phyloP scores from a whole-genome alignment of 2,888 invertebrate species.

The Mimas tiliae region DNA sequence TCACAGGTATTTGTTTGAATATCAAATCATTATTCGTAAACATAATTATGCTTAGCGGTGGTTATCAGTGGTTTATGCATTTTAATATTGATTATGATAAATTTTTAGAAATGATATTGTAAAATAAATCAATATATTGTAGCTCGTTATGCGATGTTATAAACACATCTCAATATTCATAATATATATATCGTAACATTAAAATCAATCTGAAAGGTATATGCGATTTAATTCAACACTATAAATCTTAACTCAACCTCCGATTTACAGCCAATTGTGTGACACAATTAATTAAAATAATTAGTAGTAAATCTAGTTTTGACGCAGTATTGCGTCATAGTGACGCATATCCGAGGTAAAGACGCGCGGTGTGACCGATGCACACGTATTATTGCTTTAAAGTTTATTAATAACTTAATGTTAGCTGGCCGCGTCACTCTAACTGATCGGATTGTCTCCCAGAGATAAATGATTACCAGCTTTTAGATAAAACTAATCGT shows the following conservation, averaged over 20 bases:
- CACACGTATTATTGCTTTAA: slow-evolving; percentile 47
- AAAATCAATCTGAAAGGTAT: background rate
- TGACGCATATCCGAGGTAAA: slow-evolving; percentile 51
- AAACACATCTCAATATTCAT: too few relatives aligned
- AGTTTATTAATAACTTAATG: slow-evolving; percentile 54
- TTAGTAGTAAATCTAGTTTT: slow-evolving; percentile 30
- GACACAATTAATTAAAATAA: slow-evolving; percentile 25
- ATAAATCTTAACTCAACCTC: slow-evolving; percentile 20
- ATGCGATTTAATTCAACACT: slow-evolving; percentile 4
- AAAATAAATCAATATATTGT: too few relatives aligned
- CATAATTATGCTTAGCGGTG: too few relatives aligned
- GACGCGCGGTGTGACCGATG: slow-evolving; percentile 44
- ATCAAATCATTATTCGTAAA: too few relatives aligned
- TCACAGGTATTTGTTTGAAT: too few relatives aligned
- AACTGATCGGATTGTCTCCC: slow-evolving; percentile 63
- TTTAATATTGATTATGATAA: too few relatives aligned
- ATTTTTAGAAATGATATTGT: too few relatives aligned
- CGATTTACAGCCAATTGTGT: slow-evolving; percentile 24
- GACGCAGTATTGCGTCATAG: slow-evolving; percentile 48
- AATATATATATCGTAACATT: too few relatives aligned
- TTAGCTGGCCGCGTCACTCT: slow-evolving; percentile 46
- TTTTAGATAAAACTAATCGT: slow-evolving; percentile 70
- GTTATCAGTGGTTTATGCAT: too few relatives aligned
- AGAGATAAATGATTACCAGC: slow-evolving; percentile 66
- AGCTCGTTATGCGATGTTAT: too few relatives aligned